These are phyloP conservation scores for Zootermopsis nevadensis DNA, from an alignment of 2,888 invertebrate species.

Conservation along the genomic window DNA sequence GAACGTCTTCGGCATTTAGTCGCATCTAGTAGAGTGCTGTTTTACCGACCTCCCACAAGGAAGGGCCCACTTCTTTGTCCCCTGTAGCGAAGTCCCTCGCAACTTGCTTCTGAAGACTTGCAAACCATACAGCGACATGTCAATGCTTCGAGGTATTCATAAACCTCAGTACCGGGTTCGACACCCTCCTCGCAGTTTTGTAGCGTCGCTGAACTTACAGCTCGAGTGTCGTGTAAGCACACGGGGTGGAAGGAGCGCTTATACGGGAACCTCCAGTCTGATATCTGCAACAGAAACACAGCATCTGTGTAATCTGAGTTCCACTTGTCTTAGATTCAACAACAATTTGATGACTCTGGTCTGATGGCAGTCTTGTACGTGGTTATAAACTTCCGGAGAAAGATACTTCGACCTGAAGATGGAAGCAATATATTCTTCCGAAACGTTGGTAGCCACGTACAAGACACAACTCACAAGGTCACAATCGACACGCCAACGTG, in stretches of 20 bases:
- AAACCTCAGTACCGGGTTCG: conserved; percentile 74
- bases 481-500: no score
- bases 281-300: conserved; percentile 68
- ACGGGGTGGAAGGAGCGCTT: conserved; percentile 88
- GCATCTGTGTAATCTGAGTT: not conserved
- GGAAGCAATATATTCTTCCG: no score
- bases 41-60: conserved; percentile 39
- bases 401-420: no score
- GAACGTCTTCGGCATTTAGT: not conserved
- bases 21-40: not conserved
- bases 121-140: conserved; percentile 81
- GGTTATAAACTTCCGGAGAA: no score
- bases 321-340: not conserved
- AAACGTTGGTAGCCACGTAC: no score
- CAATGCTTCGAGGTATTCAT: conserved; percentile 82
- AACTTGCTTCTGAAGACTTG: conserved; percentile 76
- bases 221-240: conserved; percentile 80
- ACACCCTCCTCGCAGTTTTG: conserved; percentile 81
- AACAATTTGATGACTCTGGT: not conserved
- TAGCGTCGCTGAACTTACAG: conserved; percentile 73
- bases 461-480: no score
- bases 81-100: conserved; percentile 72
- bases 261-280: conserved; percentile 90
- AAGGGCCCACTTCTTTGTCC: conserved; percentile 61
- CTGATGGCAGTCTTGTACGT: not conserved